Evolutionary conservation across 2,113 vertebrate species (phyloP).

Genomic region (Sitta europaea): DNA sequence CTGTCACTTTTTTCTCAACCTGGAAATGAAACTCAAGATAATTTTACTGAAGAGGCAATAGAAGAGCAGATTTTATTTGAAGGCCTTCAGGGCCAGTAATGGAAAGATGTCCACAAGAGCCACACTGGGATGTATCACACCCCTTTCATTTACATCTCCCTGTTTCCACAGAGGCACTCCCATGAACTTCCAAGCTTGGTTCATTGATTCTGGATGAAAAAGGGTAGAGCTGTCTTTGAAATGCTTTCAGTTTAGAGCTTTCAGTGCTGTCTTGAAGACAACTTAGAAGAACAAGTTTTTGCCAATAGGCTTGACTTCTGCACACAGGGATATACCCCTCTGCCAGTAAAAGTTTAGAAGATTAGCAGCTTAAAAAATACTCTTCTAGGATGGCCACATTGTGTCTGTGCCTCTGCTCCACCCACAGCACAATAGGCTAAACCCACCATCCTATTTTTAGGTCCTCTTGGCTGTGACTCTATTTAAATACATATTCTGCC

Average conservation of each 20-base stretch:
- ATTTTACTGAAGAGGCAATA: neutral
- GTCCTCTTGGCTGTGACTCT: neutral
- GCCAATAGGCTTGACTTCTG: neutral
- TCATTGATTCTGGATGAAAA: neutral
- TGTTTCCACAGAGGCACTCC: neutral
- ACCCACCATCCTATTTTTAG: neutral
- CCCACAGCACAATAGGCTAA: neutral
- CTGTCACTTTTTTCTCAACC: neutral
- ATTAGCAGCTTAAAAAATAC: neutral
- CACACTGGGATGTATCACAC: fast-evolving
- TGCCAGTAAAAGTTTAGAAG: neutral
- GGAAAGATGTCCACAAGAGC: neutral
- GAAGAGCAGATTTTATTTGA: neutral
- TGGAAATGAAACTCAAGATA: neutral
- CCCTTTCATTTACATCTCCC: neutral
- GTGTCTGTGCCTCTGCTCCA: neutral
- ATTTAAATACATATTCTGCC: neutral
- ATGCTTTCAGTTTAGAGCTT: neutral
- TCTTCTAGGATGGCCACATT: neutral
- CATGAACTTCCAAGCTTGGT: neutral
- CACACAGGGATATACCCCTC: neutral
- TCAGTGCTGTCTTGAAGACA: neutral
- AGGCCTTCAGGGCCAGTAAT: neutral
- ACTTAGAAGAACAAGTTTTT: neutral
- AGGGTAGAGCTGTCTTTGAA: neutral